Base-by-base conservation (phyloP, 2,797 vertebrate species). In the Naso thynnoides region DNA sequence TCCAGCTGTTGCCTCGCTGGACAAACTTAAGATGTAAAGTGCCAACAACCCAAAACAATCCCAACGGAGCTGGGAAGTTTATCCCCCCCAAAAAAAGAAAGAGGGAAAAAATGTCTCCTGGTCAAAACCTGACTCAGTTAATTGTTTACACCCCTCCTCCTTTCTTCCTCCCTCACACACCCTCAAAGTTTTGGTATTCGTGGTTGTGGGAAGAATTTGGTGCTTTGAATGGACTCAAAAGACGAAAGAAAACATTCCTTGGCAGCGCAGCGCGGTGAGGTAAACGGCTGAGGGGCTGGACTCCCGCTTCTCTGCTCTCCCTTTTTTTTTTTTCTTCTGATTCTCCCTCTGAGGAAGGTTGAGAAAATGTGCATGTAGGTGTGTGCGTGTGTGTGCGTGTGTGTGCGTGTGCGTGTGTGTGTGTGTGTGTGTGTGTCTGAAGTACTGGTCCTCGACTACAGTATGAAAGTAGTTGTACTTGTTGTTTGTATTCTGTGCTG, bases 171-270 rank as follows among this genome's bases (percentile, higher is more conserved):
- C 29, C 39, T 41, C 52, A 62, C 74, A 70, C 81, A 76, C 64
- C 8, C 67, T 64, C 56, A 65, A 48, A 19, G 70, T 82, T 71
- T 85, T 39, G 77, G 79, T 87, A 71, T 90, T 87, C 77, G 55
- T 83, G 67, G 27, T 76, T 85, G 79, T 89, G 89, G 86, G 86
- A 88, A 91, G 84, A 85, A 88, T 86, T 67, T 63, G 58, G 62
- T 50, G 74, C 74, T 87, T 84, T 84, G 78, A 88, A 83, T 84
- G 54, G 63, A 55, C 29, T 88, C 13, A 73, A 78, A 84, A 68
- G 79, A 70, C 49, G 24, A 72, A 83, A 84, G 76, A 83, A 88
- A 86, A 85, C 86, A 92, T 93, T 93, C 90, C 88, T 91, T 89
- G 91, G 89, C 88, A 92, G 78, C 64, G 86, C 60, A 47, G 74